Evolutionary conservation across 2,113 vertebrate genomes (phyloP).

Genomic region (Lepus timidus): DNA sequence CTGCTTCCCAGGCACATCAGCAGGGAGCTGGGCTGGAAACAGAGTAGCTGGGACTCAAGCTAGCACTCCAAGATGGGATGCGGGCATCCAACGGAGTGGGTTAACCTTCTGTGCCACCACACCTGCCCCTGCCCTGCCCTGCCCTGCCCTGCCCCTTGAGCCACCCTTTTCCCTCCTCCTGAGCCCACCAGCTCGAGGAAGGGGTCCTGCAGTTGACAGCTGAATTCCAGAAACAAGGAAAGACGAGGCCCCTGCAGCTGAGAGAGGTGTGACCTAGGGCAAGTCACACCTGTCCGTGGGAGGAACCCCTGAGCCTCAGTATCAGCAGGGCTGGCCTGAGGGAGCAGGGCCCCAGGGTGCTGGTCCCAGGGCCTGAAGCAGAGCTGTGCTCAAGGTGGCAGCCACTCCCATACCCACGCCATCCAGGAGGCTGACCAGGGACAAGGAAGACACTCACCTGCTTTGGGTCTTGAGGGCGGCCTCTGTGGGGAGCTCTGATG

Average conservation of each 20-base stretch:
- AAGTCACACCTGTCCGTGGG: background rate
- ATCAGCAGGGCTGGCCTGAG: background rate
- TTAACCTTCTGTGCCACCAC: too few relatives aligned
- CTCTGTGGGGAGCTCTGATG: background rate
- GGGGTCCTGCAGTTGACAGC: background rate
- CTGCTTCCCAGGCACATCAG: too few relatives aligned
- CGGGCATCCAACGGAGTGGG: too few relatives aligned
- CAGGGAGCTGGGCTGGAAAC: too few relatives aligned
- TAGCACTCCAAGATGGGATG: too few relatives aligned
- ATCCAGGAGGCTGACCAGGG: background rate
- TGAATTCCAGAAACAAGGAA: background rate
- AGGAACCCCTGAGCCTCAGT: background rate
- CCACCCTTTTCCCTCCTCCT: background rate
- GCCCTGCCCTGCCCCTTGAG: background rate
- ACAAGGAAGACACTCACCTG: constrained; percentile 50
- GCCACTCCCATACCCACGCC: background rate
- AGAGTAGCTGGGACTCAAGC: too few relatives aligned
- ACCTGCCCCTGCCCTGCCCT: too few relatives aligned
- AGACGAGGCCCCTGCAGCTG: background rate
- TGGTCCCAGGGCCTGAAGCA: background rate
- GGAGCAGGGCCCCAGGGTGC: background rate
- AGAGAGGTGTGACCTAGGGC: background rate
- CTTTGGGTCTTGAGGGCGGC: background rate
- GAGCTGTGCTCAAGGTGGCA: background rate
- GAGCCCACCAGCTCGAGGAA: background rate